Evolutionary conservation across 2,113 vertebrate genomes (phyloP), one percentile per base, ranked within the genome.

Genomic region (Lutjanus erythropterus): DNA sequence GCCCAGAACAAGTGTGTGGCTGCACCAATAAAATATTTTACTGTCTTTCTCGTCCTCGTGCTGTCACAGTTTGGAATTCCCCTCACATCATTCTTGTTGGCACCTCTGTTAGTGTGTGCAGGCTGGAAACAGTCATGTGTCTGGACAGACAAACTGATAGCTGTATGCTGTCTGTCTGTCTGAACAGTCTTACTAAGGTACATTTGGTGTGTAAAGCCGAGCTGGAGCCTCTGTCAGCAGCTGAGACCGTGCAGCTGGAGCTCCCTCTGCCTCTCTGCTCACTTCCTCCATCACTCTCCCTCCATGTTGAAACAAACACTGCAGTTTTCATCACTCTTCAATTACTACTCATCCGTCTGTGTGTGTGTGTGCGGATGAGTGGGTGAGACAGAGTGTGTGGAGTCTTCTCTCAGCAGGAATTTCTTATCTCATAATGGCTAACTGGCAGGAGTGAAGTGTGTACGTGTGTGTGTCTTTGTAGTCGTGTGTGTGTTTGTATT

Each of bases 361-460:
- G 59, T 61, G 3, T 44, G 49, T 44, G 71, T 41, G 59, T 39
- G 5, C n/a, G n/a, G n/a, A n/a, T 44, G 49, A 33, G 71, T 41
- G 59, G 1, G 14, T 25, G 15, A 1, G n/a, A 8, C 25, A n/a
- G 31, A 39, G 41, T 5, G 61, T 8, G 65, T 25, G 37, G 2
- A 31, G 19, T 31, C 18, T 75, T 71, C 61, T 84, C 71, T 86
- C 69, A 71, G 77, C 64, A 78, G 68, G 75, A 80, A 86, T 71
- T 76, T 67, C 86, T 90, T 88, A 93, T 91, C 87, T 89, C 25
- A 19, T 84, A 87, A 90, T 88, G 80, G 84, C 73, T 81, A 87
- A 82, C 78, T 77, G 39, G 25, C 50, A 60, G 39, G 9, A 58
- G 18, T 76, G 25, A 55, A 55, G 46, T 65, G 72, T 69, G 29